Percentiles rank a stretch among this genome's conserved stretches.
Evolutionary conservation across 2,113 vertebrate species (phyloP).

Genomic region (cattle (Bos taurus)): DNA sequence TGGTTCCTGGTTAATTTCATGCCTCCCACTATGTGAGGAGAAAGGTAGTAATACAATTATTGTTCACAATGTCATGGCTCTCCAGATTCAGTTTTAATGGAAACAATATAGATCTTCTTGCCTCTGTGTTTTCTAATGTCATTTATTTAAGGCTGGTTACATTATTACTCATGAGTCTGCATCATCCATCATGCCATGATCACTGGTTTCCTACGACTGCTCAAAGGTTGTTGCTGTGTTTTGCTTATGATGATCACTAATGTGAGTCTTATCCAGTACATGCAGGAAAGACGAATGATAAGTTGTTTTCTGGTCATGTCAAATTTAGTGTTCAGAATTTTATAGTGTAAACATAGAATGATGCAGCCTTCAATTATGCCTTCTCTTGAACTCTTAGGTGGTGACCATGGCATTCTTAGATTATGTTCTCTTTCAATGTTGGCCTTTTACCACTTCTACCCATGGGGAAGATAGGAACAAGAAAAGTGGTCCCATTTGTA

Average conservation of each 20-base stretch:
- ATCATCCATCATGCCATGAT: neutral
- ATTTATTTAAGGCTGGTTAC: slow-evolving; percentile 16
- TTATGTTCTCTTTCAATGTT: neutral
- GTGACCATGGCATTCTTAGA: neutral
- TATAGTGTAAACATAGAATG: neutral
- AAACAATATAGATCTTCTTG: neutral
- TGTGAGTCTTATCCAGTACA: neutral
- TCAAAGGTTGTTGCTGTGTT: neutral
- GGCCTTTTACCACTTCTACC: neutral
- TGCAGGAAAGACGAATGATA: neutral
- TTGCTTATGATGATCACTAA: neutral
- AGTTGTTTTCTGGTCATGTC: neutral
- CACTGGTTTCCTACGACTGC: neutral
- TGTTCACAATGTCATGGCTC: neutral
- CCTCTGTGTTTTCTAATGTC: neutral
- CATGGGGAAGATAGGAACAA: neutral
- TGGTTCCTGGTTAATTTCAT: neutral
- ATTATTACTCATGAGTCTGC: neutral
- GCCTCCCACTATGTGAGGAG: neutral
- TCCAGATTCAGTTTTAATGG: neutral
- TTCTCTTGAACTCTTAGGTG: neutral
- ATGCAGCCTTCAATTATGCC: neutral
- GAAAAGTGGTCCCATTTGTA: neutral
- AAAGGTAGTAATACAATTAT: neutral
- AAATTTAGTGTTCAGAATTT: neutral